A percentile compares a stretch with the other conserved stretches of the same genome.
These are phyloP conservation scores for Tinamus guttatus DNA, from an alignment of 2,113 vertebrate species.

Conservation along the genomic window DNA sequence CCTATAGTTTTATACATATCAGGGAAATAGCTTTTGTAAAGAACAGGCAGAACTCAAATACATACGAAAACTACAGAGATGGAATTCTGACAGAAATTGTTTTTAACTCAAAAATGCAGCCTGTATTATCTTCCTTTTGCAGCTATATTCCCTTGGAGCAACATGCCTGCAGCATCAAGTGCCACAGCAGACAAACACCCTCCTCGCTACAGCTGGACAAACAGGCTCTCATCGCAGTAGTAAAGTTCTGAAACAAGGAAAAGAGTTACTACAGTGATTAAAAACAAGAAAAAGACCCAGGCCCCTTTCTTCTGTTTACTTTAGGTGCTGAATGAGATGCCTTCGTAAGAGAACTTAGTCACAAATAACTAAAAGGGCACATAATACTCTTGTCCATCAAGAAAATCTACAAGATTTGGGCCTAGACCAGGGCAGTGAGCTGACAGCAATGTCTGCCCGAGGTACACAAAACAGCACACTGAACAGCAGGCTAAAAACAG, in stretches of 20 bases:
- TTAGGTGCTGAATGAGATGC: slow-evolving; percentile 17
- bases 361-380: background rate
- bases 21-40: background rate
- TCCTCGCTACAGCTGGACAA: slow-evolving; percentile 25
- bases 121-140: background rate
- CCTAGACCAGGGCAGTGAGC: background rate
- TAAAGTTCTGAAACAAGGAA: slow-evolving; percentile 7
- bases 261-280: slow-evolving; percentile 1
- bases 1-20: background rate
- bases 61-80: background rate
- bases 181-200: background rate
- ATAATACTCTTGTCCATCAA: background rate
- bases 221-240: background rate
- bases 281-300: background rate
- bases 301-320: background rate
- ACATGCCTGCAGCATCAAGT: background rate
- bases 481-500: background rate
- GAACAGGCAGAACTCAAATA: background rate
- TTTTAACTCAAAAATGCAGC: background rate
- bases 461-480: background rate
- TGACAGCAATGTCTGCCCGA: background rate
- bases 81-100: background rate
- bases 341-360: background rate
- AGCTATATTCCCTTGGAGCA: background rate
- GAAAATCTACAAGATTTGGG: background rate